These are phyloP conservation scores for Micrasema longulum DNA, from an alignment of 1,140 invertebrate species.

Conservation along the genomic window DNA sequence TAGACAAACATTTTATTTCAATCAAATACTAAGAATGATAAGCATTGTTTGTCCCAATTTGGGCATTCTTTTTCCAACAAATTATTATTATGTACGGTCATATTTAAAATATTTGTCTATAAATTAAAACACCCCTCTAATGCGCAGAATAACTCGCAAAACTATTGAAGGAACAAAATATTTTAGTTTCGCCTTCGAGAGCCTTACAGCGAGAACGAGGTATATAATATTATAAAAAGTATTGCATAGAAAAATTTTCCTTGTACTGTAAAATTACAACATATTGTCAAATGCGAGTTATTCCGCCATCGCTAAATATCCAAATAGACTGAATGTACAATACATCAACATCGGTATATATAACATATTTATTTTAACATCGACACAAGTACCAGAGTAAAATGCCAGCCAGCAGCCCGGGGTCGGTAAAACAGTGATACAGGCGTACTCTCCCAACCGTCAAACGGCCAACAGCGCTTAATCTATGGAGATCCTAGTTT, in stretches of 20 bases:
- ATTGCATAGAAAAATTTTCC: constrained; percentile 2
- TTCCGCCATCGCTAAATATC: constrained; percentile 12
- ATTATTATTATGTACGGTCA: no score
- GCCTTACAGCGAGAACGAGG: neutral
- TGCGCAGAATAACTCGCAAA: neutral
- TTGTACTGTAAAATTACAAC: neutral
- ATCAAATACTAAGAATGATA: no score
- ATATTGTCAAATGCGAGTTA: constrained; percentile 8
- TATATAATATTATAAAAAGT: constrained; percentile 1
- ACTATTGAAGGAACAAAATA: no score
- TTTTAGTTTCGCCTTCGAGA: no score
- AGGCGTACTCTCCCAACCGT: neutral
- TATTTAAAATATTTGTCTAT: neutral
- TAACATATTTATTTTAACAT: constrained; percentile 18
- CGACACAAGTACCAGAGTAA: constrained; percentile 20
- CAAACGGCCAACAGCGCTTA: neutral
- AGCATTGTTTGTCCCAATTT: no score
- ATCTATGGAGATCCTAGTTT: constrained; percentile 45
- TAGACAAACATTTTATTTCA: no score
- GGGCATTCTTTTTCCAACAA: no score
- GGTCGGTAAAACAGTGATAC: neutral
- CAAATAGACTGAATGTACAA: constrained; percentile 18
- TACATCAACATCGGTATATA: constrained; percentile 29
- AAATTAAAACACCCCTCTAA: neutral
- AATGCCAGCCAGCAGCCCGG: constrained; percentile 22